A percentile compares a stretch with the other conserved stretches of the same genome.
Conservation (phyloP, 2,888 invertebrate genomes). For the Mesochorus sp. region DNA sequence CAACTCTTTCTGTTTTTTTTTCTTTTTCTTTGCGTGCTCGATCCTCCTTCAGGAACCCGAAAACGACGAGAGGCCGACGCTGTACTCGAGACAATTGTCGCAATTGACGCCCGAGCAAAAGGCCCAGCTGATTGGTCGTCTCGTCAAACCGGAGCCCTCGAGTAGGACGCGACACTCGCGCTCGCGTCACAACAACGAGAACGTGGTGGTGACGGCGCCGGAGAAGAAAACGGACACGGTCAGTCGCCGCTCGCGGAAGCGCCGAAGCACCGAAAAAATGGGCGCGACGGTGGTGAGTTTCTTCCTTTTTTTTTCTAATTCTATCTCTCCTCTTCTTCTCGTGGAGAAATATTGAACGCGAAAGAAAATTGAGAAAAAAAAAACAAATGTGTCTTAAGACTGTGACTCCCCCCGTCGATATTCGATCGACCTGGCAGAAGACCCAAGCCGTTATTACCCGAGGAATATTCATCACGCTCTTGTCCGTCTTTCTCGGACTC, state of each 20-base stretch:
- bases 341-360: neutral
- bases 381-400: slow-evolving; percentile 45
- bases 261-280: slow-evolving; percentile 86
- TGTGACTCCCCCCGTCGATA: slow-evolving; percentile 49
- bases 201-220: slow-evolving; percentile 74
- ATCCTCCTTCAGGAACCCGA: slow-evolving; percentile 74
- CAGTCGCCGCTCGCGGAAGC: slow-evolving; percentile 83
- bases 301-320: neutral
- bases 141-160: slow-evolving; percentile 74
- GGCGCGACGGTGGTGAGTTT: slow-evolving; percentile 85
- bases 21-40: neutral
- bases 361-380: slow-evolving; percentile 23
- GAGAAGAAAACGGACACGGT: slow-evolving; percentile 81
- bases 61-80: slow-evolving; percentile 75
- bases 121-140: slow-evolving; percentile 76
- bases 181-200: slow-evolving; percentile 75
- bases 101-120: slow-evolving; percentile 77
- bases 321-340: neutral
- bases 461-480: slow-evolving; percentile 75
- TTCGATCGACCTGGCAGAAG: slow-evolving; percentile 77
- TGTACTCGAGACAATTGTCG: slow-evolving; percentile 75
- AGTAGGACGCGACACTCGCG: slow-evolving; percentile 74
- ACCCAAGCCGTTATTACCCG: slow-evolving; percentile 74
- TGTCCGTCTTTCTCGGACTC: slow-evolving; percentile 76
- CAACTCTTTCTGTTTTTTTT: neutral